A percentile compares a stretch with the other conserved stretches of the same genome.
phyloP scores from a whole-genome alignment of 2,888 invertebrate genomes.

The Drosophila birchii region DNA sequence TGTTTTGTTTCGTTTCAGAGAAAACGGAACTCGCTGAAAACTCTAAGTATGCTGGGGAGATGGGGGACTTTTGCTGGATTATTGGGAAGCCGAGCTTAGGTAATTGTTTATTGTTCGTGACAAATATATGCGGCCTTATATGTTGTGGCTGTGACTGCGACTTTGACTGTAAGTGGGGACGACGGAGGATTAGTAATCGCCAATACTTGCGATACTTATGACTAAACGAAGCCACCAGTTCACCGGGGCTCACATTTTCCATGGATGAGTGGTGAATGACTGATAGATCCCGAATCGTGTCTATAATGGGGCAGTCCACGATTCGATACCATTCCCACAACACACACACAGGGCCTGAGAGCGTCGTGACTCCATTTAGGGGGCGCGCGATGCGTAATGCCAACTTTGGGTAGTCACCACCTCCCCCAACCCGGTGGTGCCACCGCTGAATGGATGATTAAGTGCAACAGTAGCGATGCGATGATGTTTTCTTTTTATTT shows the following conservation, averaged over 20 bases:
- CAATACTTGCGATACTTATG: constrained; percentile 69
- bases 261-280: constrained; percentile 60
- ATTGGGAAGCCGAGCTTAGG: constrained; percentile 35
- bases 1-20: constrained; percentile 24
- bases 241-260: constrained; percentile 50
- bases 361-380: constrained; percentile 72
- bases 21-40: constrained; percentile 34
- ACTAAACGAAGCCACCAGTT: constrained; percentile 58
- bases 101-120: constrained; percentile 39
- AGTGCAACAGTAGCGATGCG: constrained; percentile 67
- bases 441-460: constrained; percentile 57
- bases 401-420: constrained; percentile 63
- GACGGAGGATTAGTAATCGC: constrained; percentile 66
- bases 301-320: constrained; percentile 41
- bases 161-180: background rate
- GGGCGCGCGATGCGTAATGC: constrained; percentile 66
- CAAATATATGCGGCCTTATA: constrained; percentile 37
- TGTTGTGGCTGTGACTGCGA: constrained; percentile 19
- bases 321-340: constrained; percentile 19
- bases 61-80: constrained; percentile 20
- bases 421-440: constrained; percentile 2
- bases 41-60: constrained; percentile 11
- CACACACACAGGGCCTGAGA: constrained; percentile 29
- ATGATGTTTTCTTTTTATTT: constrained; percentile 2
- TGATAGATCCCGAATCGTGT: constrained; percentile 58